Evolutionary conservation across 1,140 invertebrate species (phyloP).

Genomic region (Drosophila prosaltans): DNA sequence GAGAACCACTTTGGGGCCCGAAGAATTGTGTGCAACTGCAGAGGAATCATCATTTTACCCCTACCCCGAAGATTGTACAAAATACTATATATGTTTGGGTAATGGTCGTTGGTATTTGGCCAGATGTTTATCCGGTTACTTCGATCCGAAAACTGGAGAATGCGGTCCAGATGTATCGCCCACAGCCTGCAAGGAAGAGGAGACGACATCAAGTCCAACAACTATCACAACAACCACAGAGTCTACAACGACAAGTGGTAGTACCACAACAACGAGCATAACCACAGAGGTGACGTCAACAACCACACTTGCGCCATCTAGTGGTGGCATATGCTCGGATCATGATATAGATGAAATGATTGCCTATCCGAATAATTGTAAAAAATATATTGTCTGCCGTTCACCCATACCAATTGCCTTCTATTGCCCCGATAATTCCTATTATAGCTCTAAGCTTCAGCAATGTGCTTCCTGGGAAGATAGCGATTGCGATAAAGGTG

Average conservation of each 20-base stretch:
- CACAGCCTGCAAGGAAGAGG: conserved; percentile 52
- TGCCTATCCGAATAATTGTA: conserved; percentile 66
- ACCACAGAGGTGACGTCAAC: conserved; percentile 24
- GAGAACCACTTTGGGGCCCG: conserved; percentile 49
- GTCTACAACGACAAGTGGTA: conserved; percentile 25
- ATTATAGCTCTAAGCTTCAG: conserved; percentile 49
- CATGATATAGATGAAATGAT: conserved; percentile 53
- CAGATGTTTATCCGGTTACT: conserved; percentile 55
- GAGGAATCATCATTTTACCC: conserved; percentile 35
- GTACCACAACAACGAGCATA: conserved; percentile 28
- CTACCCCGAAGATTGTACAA: conserved; percentile 50
- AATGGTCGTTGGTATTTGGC: conserved; percentile 34
- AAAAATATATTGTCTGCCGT: conserved; percentile 73
- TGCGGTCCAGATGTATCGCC: conserved; percentile 63
- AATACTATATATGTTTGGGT: conserved; percentile 62
- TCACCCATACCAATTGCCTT: conserved; percentile 68
- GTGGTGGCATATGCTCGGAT: conserved; percentile 53
- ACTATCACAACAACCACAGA: conserved; percentile 38
- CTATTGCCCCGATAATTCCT: conserved; percentile 52
- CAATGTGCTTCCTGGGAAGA: conserved; percentile 56
- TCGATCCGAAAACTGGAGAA: conserved; percentile 47
- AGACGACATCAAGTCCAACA: conserved; percentile 24
- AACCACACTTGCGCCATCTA: conserved; percentile 7
- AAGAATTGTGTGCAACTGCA: conserved; percentile 41
- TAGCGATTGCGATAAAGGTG: conserved; percentile 63